These are phyloP conservation scores for Drosophila putrida DNA, from an alignment of 2,888 invertebrate genomes.

Conservation along the genomic window DNA sequence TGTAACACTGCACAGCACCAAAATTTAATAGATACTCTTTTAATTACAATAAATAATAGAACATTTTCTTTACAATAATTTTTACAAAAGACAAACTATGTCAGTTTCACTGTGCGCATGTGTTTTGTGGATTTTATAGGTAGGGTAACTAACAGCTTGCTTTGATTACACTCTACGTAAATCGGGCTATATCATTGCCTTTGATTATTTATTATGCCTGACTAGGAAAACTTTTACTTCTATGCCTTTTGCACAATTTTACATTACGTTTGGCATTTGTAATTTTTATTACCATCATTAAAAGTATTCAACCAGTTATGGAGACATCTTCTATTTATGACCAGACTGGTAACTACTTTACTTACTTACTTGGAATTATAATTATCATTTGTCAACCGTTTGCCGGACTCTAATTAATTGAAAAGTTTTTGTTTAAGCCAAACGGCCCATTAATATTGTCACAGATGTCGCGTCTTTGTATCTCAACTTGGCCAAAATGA, in stretches of 20 bases:
- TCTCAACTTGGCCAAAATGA: conserved; percentile 51
- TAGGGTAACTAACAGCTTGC: conserved; percentile 41
- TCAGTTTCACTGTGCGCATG: conserved; percentile 6
- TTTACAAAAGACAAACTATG: not conserved
- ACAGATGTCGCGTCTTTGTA: conserved; percentile 65
- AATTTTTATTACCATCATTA: conserved; percentile 76
- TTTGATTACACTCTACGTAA: conserved; percentile 52
- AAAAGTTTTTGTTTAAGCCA: conserved; percentile 67
- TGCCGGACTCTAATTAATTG: conserved; percentile 74
- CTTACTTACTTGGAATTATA: conserved; percentile 49
- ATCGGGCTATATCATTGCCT: conserved; percentile 31
- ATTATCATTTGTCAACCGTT: conserved; percentile 79
- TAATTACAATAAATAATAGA: no score
- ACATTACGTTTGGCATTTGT: conserved; percentile 42
- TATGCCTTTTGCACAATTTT: conserved; percentile 24
- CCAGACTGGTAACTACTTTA: conserved; percentile 40
- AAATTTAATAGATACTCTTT: no score
- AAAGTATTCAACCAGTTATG: conserved; percentile 64
- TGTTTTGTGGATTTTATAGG: conserved; percentile 9
- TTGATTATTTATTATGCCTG: conserved; percentile 65
- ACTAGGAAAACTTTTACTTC: conserved; percentile 30
- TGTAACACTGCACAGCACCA: no score
- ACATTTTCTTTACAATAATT: not conserved
- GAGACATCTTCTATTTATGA: conserved; percentile 51
- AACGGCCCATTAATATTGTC: conserved; percentile 76